phyloP scores from a whole-genome alignment of 2,113 vertebrate genomes.

The Heterotis niloticus region DNA sequence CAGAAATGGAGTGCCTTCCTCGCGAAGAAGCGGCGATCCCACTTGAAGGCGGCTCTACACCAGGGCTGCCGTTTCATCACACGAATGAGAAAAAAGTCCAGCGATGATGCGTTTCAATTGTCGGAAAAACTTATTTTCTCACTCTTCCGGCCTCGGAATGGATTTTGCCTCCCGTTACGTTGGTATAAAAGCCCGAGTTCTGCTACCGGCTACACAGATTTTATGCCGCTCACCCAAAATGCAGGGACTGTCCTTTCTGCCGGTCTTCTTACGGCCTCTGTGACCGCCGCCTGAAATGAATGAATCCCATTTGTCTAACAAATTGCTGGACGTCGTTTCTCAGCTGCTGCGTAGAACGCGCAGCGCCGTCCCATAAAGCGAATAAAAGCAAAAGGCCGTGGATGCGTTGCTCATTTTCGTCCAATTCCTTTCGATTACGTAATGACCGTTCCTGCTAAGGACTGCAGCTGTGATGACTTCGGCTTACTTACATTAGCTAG shows the following conservation, averaged over 20 bases:
- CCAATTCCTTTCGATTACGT: slow-evolving; percentile 65
- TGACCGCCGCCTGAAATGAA: too few relatives aligned
- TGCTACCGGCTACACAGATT: too few relatives aligned
- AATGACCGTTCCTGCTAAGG: slow-evolving; percentile 61
- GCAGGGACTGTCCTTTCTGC: too few relatives aligned
- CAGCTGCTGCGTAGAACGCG: not conserved
- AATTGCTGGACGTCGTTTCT: not conserved
- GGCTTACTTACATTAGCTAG: slow-evolving; percentile 67
- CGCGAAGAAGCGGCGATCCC: not conserved
- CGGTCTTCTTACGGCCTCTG: too few relatives aligned
- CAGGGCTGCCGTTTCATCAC: too few relatives aligned
- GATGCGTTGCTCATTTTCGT: slow-evolving; percentile 61
- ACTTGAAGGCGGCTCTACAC: too few relatives aligned
- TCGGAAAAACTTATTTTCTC: too few relatives aligned
- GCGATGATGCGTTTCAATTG: too few relatives aligned
- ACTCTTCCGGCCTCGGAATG: too few relatives aligned
- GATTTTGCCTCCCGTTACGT: not conserved
- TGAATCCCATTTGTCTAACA: too few relatives aligned
- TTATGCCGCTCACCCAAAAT: too few relatives aligned
- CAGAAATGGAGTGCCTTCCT: not conserved
- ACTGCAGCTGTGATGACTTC: slow-evolving; percentile 69
- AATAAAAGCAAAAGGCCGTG: slow-evolving; percentile 42
- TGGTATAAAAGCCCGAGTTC: not conserved
- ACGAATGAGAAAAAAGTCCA: not conserved
- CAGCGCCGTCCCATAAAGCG: slow-evolving; percentile 20